Percentiles rank a stretch among this genome's conserved stretches.
Evolutionary conservation across 2,888 invertebrate genomes (phyloP).

Genomic region (Sussaba pulchella): DNA sequence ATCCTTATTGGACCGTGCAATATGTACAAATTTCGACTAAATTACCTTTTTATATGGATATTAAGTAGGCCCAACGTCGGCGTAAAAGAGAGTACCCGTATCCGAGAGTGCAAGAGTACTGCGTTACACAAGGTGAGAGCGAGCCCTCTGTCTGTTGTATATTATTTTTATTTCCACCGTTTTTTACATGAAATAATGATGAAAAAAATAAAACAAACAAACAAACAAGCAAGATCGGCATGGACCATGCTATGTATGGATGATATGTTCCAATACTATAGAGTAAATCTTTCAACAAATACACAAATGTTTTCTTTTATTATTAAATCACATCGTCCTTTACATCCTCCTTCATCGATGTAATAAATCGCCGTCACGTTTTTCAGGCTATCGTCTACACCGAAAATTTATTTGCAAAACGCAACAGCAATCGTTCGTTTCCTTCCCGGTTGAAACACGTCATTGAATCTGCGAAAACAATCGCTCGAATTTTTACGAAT

Average conservation of each 20-base stretch:
- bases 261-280: slow-evolving; percentile 83
- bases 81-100: slow-evolving; percentile 67
- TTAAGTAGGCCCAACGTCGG: slow-evolving; percentile 71
- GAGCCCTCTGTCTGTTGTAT: slow-evolving; percentile 82
- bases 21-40: slow-evolving; percentile 81
- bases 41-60: slow-evolving; percentile 78
- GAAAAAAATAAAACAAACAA: not conserved
- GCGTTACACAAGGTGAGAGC: slow-evolving; percentile 66
- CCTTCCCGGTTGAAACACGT: too few relatives aligned
- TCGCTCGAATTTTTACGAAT: too few relatives aligned
- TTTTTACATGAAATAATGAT: slow-evolving; percentile 79
- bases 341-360: slow-evolving; percentile 9
- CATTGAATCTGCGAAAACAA: too few relatives aligned
- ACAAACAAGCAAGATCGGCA: slow-evolving; percentile 81
- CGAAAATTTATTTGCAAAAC: not conserved
- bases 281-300: slow-evolving; percentile 84
- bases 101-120: slow-evolving; percentile 52
- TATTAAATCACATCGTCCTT: slow-evolving; percentile 46
- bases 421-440: too few relatives aligned
- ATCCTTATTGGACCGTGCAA: slow-evolving; percentile 81
- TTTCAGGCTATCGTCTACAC: not conserved
- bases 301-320: slow-evolving; percentile 69
- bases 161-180: slow-evolving; percentile 84
- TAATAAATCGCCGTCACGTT: too few relatives aligned
- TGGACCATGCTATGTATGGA: slow-evolving; percentile 83